These are phyloP conservation scores for Acipenser oxyrinchus DNA, from an alignment of 2,797 vertebrate species.

Conservation along the genomic window DNA sequence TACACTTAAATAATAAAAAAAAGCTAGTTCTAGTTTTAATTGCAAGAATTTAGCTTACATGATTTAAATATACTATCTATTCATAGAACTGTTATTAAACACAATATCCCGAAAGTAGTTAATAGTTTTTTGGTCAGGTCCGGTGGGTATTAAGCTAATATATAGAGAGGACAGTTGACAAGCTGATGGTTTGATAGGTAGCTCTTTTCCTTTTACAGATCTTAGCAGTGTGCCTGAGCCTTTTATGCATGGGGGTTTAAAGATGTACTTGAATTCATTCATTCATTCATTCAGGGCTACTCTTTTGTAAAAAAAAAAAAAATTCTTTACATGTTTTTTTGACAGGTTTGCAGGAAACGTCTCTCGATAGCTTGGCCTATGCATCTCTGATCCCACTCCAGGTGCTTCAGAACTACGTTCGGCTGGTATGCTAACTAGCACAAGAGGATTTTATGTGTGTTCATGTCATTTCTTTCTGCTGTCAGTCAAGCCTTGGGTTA, in stretches of 20 bases:
- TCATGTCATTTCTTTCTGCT: slow-evolving; percentile 6
- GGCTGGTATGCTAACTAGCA: slow-evolving; percentile 64
- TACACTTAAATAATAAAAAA: no score
- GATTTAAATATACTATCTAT: no score
- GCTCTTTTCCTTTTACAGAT: background rate
- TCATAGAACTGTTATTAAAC: no score
- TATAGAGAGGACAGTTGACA: background rate
- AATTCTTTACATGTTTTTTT: slow-evolving; percentile 12
- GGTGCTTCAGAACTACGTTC: slow-evolving; percentile 84
- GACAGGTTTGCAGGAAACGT: slow-evolving; percentile 78
- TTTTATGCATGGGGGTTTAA: background rate
- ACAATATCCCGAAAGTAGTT: no score
- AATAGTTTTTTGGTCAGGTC: no score
- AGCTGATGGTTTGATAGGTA: background rate
- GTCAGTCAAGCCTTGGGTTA: slow-evolving; percentile 4
- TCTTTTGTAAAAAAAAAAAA: background rate
- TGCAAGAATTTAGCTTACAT: no score
- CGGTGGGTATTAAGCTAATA: no score
- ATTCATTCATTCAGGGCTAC: background rate
- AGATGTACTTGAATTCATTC: background rate
- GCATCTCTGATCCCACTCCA: slow-evolving; percentile 81
- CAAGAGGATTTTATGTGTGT: slow-evolving; percentile 5
- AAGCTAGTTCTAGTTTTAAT: no score
- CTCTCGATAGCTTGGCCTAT: slow-evolving; percentile 77
- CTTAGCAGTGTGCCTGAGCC: background rate